phyloP scores from a whole-genome alignment of 1,140 invertebrate genomes.

The Hypothenemus hampei region DNA sequence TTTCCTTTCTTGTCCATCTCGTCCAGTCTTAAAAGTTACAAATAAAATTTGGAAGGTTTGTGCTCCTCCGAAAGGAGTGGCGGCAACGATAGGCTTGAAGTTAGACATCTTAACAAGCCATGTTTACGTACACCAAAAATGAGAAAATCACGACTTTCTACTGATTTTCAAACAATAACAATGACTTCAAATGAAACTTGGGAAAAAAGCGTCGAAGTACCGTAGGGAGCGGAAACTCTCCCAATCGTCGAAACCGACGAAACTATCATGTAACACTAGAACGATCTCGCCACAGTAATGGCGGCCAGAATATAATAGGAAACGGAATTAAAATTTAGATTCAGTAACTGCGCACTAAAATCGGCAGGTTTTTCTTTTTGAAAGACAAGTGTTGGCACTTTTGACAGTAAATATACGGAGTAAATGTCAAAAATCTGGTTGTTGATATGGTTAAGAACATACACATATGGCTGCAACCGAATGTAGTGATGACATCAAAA shows the following conservation, averaged over 20 bases:
- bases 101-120: slow-evolving; percentile 78
- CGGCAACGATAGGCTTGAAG: slow-evolving; percentile 55
- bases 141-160: slow-evolving; percentile 46
- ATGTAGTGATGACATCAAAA: too few species aligned
- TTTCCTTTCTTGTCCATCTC: slow-evolving; percentile 71
- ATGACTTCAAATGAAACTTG: slow-evolving; percentile 17
- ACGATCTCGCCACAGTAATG: slow-evolving; percentile 58
- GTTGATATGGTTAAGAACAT: too few species aligned
- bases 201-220: slow-evolving; percentile 26
- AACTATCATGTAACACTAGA: slow-evolving; percentile 43
- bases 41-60: slow-evolving; percentile 45
- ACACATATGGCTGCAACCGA: too few species aligned
- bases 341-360: not conserved
- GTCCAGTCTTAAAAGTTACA: slow-evolving; percentile 41
- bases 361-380: not conserved
- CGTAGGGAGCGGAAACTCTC: slow-evolving; percentile 53
- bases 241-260: slow-evolving; percentile 61
- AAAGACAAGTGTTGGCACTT: too few species aligned
- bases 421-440: too few species aligned
- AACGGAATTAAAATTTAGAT: not conserved
- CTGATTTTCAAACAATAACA: not conserved
- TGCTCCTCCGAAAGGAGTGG: slow-evolving; percentile 68
- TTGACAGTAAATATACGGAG: too few species aligned
- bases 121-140: slow-evolving; percentile 58
- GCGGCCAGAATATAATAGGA: slow-evolving; percentile 55